Conservation (phyloP, 2,888 invertebrate species). For the Oscheius onirici region DNA sequence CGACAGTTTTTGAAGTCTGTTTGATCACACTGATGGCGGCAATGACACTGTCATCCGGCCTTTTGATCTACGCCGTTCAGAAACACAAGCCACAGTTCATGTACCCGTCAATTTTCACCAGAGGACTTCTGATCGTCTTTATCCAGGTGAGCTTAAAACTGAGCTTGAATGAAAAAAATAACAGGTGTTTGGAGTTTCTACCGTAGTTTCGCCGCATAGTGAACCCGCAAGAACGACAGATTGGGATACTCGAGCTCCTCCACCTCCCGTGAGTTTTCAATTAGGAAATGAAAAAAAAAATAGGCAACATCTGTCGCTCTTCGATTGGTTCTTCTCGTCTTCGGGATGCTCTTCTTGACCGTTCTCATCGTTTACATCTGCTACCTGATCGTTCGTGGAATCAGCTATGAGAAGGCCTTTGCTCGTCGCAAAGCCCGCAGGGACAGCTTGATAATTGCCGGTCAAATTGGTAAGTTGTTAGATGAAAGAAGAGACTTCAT, state of each 20-base stretch:
- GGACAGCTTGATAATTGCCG: slow-evolving; percentile 58
- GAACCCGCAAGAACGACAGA: background rate
- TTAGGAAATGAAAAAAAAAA: background rate
- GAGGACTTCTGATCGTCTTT: slow-evolving; percentile 60
- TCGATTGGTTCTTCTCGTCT: slow-evolving; percentile 60
- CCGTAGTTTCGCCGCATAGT: slow-evolving; percentile 50
- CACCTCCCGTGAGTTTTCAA: background rate
- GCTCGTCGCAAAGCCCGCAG: slow-evolving; percentile 54
- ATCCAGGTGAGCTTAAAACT: slow-evolving; percentile 45
- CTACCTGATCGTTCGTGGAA: slow-evolving; percentile 60
- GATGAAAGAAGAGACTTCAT: background rate
- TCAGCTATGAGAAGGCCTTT: slow-evolving; percentile 53
- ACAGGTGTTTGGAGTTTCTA: slow-evolving; percentile 62
- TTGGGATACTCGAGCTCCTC: background rate
- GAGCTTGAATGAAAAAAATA: background rate
- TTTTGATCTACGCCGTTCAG: slow-evolving; percentile 53
- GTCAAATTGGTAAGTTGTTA: slow-evolving; percentile 59
- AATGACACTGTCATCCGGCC: slow-evolving; percentile 47
- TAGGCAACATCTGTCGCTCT: slow-evolving; percentile 51
- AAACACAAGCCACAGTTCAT: slow-evolving; percentile 48
- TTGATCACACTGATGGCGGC: slow-evolving; percentile 47
- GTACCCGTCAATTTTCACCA: slow-evolving; percentile 60
- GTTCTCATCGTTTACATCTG: slow-evolving; percentile 62
- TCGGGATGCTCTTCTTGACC: slow-evolving; percentile 61
- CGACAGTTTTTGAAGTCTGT: slow-evolving; percentile 42